phyloP scores from a whole-genome alignment of 2,888 invertebrate species.

The Philereme vetulata region DNA sequence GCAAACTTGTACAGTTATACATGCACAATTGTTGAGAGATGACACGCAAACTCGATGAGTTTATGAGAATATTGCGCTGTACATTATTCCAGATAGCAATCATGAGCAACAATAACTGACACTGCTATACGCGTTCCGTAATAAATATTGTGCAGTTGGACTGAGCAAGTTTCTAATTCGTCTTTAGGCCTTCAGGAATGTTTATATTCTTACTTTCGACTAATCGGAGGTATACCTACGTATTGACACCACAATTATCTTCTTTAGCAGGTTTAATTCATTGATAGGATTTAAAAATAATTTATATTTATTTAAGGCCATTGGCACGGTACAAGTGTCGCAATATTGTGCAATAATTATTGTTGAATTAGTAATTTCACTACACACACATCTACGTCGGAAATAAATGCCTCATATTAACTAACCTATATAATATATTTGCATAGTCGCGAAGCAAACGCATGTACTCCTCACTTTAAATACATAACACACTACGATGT shows the following conservation, averaged over 20 bases:
- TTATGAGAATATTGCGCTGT: too few relatives aligned
- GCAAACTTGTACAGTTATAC: conserved; percentile 1
- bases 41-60: neutral
- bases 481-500: too few relatives aligned
- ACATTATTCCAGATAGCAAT: too few relatives aligned
- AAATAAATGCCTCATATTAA: too few relatives aligned
- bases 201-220: conserved; percentile 28
- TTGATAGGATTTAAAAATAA: conserved; percentile 8
- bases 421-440: too few relatives aligned
- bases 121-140: too few relatives aligned
- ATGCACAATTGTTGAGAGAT: neutral
- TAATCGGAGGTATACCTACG: conserved; percentile 4
- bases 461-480: neutral
- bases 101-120: too few relatives aligned
- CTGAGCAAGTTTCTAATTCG: conserved; percentile 1
- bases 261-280: conserved; percentile 13
- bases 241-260: conserved; percentile 4
- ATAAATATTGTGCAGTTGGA: neutral
- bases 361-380: too few relatives aligned
- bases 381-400: too few relatives aligned
- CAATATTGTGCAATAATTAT: too few relatives aligned
- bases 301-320: conserved; percentile 10
- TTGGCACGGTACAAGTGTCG: conserved; percentile 9
- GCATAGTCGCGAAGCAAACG: too few relatives aligned
- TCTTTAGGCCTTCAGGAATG: conserved; percentile 34